Percentiles rank a stretch among this genome's conserved stretches.
Conservation (phyloP, 2,888 invertebrate genomes). For the Dendrolimus pini region DNA sequence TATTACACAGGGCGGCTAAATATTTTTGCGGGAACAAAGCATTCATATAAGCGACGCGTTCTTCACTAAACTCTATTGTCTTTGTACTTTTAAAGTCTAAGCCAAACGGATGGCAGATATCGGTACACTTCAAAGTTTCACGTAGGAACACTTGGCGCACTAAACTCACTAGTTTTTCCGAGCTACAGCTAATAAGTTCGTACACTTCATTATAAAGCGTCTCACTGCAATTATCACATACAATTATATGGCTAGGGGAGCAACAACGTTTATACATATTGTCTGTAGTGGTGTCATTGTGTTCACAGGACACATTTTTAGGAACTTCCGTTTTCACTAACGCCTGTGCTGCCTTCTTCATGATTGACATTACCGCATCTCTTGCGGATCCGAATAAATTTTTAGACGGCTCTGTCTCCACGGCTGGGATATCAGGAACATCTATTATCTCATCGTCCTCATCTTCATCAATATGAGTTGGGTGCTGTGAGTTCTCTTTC, state of each 20-base stretch:
- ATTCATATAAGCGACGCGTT: conserved; percentile 76
- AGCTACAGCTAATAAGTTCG: conserved; percentile 83
- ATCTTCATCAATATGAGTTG: conserved; percentile 79
- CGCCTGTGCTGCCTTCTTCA: conserved; percentile 93
- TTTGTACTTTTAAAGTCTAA: conserved; percentile 78
- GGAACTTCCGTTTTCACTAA: conserved; percentile 83
- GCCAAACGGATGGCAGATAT: conserved; percentile 78
- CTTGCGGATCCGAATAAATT: conserved; percentile 91
- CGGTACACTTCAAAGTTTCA: conserved; percentile 77
- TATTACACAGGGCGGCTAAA: conserved; percentile 87
- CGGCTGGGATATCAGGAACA: conserved; percentile 62
- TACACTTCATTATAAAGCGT: conserved; percentile 83
- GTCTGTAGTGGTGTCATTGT: conserved; percentile 60
- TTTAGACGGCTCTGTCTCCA: conserved; percentile 74
- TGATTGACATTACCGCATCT: conserved; percentile 93
- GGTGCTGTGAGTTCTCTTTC: conserved; percentile 84
- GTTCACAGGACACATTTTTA: conserved; percentile 75
- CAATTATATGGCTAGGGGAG: conserved; percentile 84
- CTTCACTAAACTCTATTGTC: conserved; percentile 63
- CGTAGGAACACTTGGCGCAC: conserved; percentile 78
- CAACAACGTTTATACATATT: conserved; percentile 76
- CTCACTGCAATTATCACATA: conserved; percentile 85
- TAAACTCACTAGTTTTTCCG: conserved; percentile 76
- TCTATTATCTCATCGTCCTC: conserved; percentile 81
- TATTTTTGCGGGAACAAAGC: conserved; percentile 81